A percentile compares a stretch with the other conserved stretches of the same genome.
phyloP scores from a whole-genome alignment of 2,113 vertebrate species.

The Paedocypris sp. region DNA sequence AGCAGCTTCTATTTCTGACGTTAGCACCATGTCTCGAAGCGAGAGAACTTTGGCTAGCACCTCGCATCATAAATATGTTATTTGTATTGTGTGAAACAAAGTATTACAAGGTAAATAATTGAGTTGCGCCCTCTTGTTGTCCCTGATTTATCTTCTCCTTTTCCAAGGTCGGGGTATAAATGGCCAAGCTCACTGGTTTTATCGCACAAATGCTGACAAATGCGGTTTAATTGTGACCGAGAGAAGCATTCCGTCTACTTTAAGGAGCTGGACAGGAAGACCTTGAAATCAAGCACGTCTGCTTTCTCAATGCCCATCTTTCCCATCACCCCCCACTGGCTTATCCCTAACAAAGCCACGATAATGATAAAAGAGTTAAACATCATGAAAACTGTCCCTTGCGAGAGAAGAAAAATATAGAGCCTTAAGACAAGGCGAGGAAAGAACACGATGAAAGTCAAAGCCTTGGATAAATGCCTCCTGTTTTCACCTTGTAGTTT shows the following conservation, averaged over 20 bases:
- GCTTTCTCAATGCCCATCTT: background rate
- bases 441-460: background rate
- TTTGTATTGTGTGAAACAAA: background rate
- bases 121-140: background rate
- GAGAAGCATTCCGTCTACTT: constrained; percentile 3
- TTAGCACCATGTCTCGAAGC: too few species aligned
- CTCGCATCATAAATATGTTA: background rate
- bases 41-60: too few species aligned
- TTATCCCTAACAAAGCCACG: background rate
- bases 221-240: constrained; percentile 13
- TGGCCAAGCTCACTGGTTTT: background rate
- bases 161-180: constrained; percentile 2
- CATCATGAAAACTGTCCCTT: background rate
- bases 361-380: background rate
- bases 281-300: constrained; percentile 2
- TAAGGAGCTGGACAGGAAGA: background rate
- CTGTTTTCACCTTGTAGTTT: background rate
- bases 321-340: background rate
- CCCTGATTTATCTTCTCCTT: background rate
- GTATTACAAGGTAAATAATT: background rate
- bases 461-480: background rate
- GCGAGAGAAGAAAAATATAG: too few species aligned
- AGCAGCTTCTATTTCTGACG: too few species aligned
- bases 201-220: constrained; percentile 15
- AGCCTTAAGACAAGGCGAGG: too few species aligned